Percentiles rank a stretch among this genome's conserved stretches.
Evolutionary conservation across 2,797 vertebrate genomes (phyloP).

Genomic region (Rhinoraja longicauda): DNA sequence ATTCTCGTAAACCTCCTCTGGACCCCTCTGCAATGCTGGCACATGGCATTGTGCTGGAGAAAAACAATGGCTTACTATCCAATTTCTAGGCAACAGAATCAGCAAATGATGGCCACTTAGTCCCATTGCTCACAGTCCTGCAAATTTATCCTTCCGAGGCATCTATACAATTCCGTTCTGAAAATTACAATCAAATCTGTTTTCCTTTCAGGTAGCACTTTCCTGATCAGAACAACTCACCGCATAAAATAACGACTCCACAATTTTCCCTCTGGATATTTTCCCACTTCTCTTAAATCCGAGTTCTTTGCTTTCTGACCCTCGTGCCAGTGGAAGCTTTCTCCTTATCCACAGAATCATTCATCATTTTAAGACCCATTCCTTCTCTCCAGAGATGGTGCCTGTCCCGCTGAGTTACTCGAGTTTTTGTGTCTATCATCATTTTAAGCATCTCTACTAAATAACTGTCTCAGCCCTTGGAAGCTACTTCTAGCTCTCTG

Average conservation of each 20-base stretch:
- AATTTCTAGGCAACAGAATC: no score
- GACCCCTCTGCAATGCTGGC: no score
- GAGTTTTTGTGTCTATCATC: not conserved
- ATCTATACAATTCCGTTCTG: not conserved
- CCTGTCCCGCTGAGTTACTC: no score
- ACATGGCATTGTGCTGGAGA: no score
- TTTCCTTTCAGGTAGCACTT: not conserved
- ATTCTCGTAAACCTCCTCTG: no score
- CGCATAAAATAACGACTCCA: not conserved
- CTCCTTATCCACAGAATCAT: not conserved
- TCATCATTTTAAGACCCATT: not conserved
- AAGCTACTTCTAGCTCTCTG: not conserved
- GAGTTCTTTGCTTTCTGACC: not conserved
- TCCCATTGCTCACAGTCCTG: not conserved
- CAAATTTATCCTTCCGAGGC: not conserved
- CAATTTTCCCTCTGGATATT: not conserved
- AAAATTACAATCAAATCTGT: not conserved
- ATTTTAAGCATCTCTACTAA: not conserved
- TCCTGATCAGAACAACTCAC: not conserved
- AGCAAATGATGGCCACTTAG: not conserved
- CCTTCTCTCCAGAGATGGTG: no score
- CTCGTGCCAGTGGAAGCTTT: not conserved
- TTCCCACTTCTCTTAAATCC: not conserved
- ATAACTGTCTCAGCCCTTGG: not conserved
- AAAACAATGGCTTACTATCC: no score